Evolutionary conservation across 2,797 vertebrate genomes (phyloP), one percentile per base, ranked within the genome.

Genomic region (Mergus octosetaceus): DNA sequence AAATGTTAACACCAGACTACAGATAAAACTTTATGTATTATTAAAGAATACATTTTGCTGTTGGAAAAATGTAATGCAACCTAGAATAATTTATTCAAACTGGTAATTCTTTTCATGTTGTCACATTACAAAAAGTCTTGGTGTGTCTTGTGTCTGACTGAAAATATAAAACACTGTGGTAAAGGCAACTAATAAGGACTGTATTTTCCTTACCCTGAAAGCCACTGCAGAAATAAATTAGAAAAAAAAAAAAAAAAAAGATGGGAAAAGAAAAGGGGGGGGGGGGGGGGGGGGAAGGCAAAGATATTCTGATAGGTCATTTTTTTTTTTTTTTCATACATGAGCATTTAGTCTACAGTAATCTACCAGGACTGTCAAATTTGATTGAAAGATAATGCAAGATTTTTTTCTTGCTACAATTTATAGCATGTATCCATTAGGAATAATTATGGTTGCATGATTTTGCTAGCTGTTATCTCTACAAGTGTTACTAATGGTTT

Each of bases 401-500:
- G 97, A 98, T 97, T 98, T 98, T 93, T 98, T 98, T 93, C 97
- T 97, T 98, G 97, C 97, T 98, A 98, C 98, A 98, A 98, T 99
- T 98, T 99, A 98, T 98, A 98, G 98, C 98, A 98, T 98, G 98
- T 98, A 98, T 98, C 98, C 98, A 99, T 99, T 99, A 99, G 98
- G 98, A 98, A 98, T 98, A 98, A 99, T 98, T 99, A 99, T 98
- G 98, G 98, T 98, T 98, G 98, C 98, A 98, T 98, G 98, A 99
- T 99, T 99, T 98, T 98, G 98, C 98, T 98, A 98, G 98, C 98
- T 98, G 98, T 99, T 99, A 99, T 99, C 99, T 99, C 98, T 98
- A 99, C 99, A 99, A 99, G 99, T 99, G 98, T 99, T 99, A 98
- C 99, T 99, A 99, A 99, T 99, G 99, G 98, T 98, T 99, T 99